Evolutionary conservation across 2,888 invertebrate species (phyloP).

Genomic region (Plagodis dolabraria): DNA sequence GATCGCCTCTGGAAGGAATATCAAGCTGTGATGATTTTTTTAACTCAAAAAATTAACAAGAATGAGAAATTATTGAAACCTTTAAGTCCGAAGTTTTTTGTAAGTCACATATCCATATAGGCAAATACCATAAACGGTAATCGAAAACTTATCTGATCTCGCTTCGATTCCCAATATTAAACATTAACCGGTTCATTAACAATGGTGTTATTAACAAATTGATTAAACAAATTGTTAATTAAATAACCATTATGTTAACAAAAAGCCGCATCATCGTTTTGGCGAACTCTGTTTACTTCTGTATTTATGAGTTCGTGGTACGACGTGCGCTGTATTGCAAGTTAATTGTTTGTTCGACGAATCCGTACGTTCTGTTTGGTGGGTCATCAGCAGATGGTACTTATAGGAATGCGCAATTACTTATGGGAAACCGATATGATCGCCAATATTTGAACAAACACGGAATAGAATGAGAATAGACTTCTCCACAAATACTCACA

Average conservation of each 20-base stretch:
- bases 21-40: no score
- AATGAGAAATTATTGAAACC: no score
- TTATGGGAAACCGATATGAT: no score
- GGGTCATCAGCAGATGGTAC: constrained; percentile 4
- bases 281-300: constrained; percentile 34
- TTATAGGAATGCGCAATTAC: background rate
- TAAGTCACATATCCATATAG: no score
- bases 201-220: constrained; percentile 21
- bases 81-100: no score
- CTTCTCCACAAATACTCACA: no score
- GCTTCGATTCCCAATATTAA: background rate
- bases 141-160: background rate
- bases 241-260: constrained; percentile 23
- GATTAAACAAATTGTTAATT: constrained; percentile 30
- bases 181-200: constrained; percentile 13
- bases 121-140: background rate
- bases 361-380: constrained; percentile 42
- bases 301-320: constrained; percentile 51
- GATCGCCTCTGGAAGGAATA: no score
- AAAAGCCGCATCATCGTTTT: constrained; percentile 34
- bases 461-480: no score
- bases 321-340: constrained; percentile 36
- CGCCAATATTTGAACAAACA: no score
- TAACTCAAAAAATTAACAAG: no score
- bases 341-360: constrained; percentile 47